Evolutionary conservation across 2,888 invertebrate species (phyloP).

Genomic region (Arrhopalites spinosus): DNA sequence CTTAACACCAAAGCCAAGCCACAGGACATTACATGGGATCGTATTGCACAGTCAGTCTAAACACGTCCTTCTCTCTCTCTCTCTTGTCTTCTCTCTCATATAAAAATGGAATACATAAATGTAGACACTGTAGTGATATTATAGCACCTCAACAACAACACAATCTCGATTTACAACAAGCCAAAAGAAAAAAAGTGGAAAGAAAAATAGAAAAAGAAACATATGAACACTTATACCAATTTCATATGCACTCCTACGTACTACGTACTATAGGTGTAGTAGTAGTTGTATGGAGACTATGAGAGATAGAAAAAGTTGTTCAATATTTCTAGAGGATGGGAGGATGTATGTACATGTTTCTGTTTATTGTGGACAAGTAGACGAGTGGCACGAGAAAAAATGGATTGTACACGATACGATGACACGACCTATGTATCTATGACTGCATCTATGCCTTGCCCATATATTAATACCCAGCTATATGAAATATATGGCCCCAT

Average conservation of each 20-base stretch:
- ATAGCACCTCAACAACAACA: background rate
- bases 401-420: constrained; percentile 31
- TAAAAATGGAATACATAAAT: too few species aligned
- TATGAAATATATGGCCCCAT: background rate
- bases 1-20: constrained; percentile 31
- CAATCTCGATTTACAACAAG: background rate
- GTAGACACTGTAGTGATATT: background rate
- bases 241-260: too few species aligned
- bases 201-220: background rate
- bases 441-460: constrained; percentile 12
- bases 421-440: constrained; percentile 36
- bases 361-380: background rate
- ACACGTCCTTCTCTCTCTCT: constrained; percentile 16
- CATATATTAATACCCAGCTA: too few species aligned
- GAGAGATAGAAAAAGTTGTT: too few species aligned
- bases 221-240: background rate
- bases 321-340: background rate
- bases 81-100: background rate
- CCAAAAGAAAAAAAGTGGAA: too few species aligned
- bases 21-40: constrained; percentile 24
- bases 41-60: constrained; percentile 29
- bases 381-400: background rate
- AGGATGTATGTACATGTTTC: background rate
- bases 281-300: background rate
- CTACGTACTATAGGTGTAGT: too few species aligned